Conservation (phyloP, 2,888 invertebrate species). For the Nasonia oneida region DNA sequence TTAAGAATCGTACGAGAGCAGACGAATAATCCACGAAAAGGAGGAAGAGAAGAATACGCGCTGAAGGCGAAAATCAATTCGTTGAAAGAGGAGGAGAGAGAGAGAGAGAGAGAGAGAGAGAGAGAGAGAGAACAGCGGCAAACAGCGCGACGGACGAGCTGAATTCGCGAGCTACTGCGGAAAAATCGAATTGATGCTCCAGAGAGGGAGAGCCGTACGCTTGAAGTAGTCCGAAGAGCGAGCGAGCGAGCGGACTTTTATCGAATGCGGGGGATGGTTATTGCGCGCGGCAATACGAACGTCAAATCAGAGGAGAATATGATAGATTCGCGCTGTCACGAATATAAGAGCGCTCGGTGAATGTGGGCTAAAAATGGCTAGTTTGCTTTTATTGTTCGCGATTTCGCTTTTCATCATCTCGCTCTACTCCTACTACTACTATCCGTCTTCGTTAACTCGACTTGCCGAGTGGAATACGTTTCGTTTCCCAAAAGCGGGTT, state of each 20-base stretch:
- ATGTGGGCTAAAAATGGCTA: no score
- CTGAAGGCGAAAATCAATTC: slow-evolving; percentile 36
- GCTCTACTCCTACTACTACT: no score
- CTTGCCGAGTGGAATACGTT: neutral
- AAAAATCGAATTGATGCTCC: slow-evolving; percentile 40
- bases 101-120: no score
- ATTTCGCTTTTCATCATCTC: no score
- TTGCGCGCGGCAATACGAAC: slow-evolving; percentile 10
- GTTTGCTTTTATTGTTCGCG: no score
- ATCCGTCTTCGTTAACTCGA: no score
- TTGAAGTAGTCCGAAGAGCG: slow-evolving; percentile 22
- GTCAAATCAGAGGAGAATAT: slow-evolving; percentile 52
- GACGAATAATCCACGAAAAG: neutral
- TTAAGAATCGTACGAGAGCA: neutral
- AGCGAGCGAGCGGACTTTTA: neutral
- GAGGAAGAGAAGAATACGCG: neutral
- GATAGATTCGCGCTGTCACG: slow-evolving; percentile 30
- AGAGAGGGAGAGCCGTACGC: neutral
- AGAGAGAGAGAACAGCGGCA: no score
- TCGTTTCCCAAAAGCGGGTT: neutral
- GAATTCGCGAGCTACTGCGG: slow-evolving; percentile 23
- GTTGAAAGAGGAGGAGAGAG: neutral
- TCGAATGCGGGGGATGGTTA: neutral
- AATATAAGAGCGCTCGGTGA: no score
- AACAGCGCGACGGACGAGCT: neutral